Evolutionary conservation across 2,888 invertebrate genomes (phyloP).

Genomic region (Leucozona laternaria): DNA sequence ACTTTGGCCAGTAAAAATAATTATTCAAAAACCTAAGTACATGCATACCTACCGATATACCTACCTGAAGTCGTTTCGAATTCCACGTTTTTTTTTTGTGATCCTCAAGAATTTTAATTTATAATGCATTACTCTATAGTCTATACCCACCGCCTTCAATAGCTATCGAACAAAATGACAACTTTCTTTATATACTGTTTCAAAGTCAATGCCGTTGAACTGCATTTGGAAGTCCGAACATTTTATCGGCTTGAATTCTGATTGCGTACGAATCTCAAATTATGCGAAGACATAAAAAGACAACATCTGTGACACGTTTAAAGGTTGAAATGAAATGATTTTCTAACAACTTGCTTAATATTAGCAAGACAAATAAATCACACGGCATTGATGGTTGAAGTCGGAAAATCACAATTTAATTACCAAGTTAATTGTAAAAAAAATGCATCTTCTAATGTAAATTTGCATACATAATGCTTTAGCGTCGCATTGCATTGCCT

Average conservation of each 20-base stretch:
- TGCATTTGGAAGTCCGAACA: not conserved
- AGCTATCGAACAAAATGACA: not conserved
- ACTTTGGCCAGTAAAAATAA: not conserved
- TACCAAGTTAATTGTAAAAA: not conserved
- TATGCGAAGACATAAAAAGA: not conserved
- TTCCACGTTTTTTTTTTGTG: not conserved
- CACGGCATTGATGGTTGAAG: not conserved
- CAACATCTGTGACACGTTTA: not conserved
- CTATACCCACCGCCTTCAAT: too few relatives aligned
- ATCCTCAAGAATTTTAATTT: not conserved
- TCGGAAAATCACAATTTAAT: slow-evolving; percentile 11
- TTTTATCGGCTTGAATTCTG: not conserved
- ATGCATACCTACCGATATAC: too few relatives aligned
- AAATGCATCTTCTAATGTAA: slow-evolving; percentile 20
- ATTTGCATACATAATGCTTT: slow-evolving; percentile 44
- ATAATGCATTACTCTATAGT: not conserved
- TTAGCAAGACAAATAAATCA: slow-evolving; percentile 10
- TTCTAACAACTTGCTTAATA: not conserved
- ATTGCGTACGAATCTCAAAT: not conserved
- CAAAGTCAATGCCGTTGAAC: slow-evolving; percentile 9
- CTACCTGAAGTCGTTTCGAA: not conserved
- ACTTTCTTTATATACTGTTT: slow-evolving; percentile 5
- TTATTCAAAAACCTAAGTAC: not conserved
- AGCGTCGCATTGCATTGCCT: not conserved
- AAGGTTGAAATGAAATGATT: not conserved